Evolutionary conservation across 2,888 invertebrate species (phyloP).

Genomic region (Athrips mouffetella): DNA sequence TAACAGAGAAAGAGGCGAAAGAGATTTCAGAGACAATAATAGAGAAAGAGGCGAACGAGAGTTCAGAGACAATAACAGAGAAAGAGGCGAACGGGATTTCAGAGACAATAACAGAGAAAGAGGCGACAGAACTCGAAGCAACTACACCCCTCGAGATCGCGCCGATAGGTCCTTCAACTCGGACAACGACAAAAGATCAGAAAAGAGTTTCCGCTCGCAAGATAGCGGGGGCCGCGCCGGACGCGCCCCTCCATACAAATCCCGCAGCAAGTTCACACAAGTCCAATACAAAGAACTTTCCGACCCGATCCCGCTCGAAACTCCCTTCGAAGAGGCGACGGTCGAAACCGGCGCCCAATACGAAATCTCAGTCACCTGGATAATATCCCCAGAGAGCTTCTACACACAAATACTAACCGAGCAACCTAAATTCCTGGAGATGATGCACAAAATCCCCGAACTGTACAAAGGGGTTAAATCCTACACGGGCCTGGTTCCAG

Average conservation of each 20-base stretch:
- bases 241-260: constrained; percentile 51
- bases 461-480: constrained; percentile 79
- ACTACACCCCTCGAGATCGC: constrained; percentile 60
- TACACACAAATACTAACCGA: constrained; percentile 78
- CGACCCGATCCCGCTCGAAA: constrained; percentile 69
- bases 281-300: constrained; percentile 56
- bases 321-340: constrained; percentile 63
- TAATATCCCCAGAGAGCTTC: constrained; percentile 85
- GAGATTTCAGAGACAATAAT: no score
- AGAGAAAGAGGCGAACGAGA: constrained; percentile 32
- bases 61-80: constrained; percentile 29
- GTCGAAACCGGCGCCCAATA: constrained; percentile 74
- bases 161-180: constrained; percentile 51
- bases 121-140: constrained; percentile 44
- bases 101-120: constrained; percentile 32
- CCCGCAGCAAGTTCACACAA: constrained; percentile 51
- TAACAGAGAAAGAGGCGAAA: no score
- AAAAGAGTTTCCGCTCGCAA: constrained; percentile 50
- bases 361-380: constrained; percentile 84
- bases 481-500: constrained; percentile 57
- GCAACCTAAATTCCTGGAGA: constrained; percentile 77
- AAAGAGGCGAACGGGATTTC: constrained; percentile 30
- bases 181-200: constrained; percentile 50
- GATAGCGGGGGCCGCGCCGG: constrained; percentile 43
- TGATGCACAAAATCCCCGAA: constrained; percentile 85